These are phyloP conservation scores for Sarcoramphus papa DNA, from an alignment of 2,797 vertebrate species.

Conservation along the genomic window DNA sequence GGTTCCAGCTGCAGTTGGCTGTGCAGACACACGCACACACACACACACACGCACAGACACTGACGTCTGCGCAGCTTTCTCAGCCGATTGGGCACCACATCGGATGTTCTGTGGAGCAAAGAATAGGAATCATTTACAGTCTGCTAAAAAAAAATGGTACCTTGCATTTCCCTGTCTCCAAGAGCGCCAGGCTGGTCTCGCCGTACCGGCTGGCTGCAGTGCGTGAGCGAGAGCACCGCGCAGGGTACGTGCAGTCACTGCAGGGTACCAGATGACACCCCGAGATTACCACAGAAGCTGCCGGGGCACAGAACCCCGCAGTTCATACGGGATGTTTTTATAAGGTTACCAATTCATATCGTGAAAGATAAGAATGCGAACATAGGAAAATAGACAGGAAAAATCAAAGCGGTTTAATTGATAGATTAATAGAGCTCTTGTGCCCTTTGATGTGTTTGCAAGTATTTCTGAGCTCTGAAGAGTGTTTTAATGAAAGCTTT, in stretches of 20 bases:
- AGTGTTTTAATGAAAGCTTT: neutral
- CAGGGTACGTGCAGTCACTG: neutral
- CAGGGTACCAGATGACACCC: neutral
- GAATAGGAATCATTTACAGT: constrained; percentile 71
- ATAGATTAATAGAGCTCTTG: neutral
- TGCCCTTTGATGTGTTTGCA: neutral
- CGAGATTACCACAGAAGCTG: neutral
- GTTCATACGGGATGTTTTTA: neutral
- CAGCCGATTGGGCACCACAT: constrained; percentile 79
- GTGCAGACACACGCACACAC: neutral
- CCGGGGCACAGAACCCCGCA: neutral
- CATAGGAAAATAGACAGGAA: neutral
- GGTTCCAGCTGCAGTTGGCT: constrained; percentile 66
- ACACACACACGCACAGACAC: constrained; percentile 19
- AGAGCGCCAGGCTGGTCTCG: constrained; percentile 17
- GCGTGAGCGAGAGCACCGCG: neutral
- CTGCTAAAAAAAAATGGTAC: constrained; percentile 45
- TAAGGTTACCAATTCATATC: neutral
- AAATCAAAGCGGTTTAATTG: neutral
- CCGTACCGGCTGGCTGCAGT: neutral
- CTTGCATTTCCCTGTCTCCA: constrained; percentile 54
- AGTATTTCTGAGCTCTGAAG: neutral
- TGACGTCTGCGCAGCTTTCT: constrained; percentile 75
- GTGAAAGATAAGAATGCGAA: neutral
- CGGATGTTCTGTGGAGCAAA: constrained; percentile 82